Conservation (phyloP, 92 coral and sea anemone genomes). For the Zoanthus sansibaricus region DNA sequence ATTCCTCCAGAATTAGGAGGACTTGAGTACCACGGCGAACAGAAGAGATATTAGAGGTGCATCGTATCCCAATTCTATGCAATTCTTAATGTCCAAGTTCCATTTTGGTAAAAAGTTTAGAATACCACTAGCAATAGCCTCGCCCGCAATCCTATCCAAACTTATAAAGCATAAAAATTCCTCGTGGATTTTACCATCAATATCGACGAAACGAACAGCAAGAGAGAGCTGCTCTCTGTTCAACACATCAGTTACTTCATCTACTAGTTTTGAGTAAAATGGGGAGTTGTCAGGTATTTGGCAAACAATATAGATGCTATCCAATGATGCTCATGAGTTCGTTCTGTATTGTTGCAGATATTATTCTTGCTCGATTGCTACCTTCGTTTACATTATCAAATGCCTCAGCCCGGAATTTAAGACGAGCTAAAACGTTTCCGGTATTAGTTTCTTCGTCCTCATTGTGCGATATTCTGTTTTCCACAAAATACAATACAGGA, state of each 20-base stretch:
- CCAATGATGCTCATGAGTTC: conserved; percentile 42
- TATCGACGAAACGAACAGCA: neutral
- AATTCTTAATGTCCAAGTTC: neutral
- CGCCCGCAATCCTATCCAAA: neutral
- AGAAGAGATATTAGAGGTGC: neutral
- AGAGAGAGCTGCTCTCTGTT: conserved; percentile 17
- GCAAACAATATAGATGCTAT: conserved; percentile 37
- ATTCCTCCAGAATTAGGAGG: neutral
- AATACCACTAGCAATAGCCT: neutral
- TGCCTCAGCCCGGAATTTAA: conserved; percentile 56
- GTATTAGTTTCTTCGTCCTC: conserved; percentile 48
- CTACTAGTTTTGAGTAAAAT: conserved; percentile 2
- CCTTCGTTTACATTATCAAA: conserved; percentile 41
- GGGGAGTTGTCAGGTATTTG: conserved; percentile 43
- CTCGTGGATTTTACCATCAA: neutral
- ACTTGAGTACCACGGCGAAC: neutral
- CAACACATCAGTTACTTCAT: neutral
- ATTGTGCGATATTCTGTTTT: conserved; percentile 53
- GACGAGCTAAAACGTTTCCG: conserved; percentile 50
- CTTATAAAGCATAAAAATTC: neutral
- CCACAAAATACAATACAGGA: conserved; percentile 15
- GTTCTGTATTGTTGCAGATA: conserved; percentile 44
- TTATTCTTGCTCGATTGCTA: conserved; percentile 27
- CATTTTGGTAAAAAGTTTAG: neutral
- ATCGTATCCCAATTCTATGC: neutral